Percentiles rank a stretch among this genome's conserved stretches.
Conservation (phyloP, 2,797 vertebrate species). For the Pangasius krempfi region DNA sequence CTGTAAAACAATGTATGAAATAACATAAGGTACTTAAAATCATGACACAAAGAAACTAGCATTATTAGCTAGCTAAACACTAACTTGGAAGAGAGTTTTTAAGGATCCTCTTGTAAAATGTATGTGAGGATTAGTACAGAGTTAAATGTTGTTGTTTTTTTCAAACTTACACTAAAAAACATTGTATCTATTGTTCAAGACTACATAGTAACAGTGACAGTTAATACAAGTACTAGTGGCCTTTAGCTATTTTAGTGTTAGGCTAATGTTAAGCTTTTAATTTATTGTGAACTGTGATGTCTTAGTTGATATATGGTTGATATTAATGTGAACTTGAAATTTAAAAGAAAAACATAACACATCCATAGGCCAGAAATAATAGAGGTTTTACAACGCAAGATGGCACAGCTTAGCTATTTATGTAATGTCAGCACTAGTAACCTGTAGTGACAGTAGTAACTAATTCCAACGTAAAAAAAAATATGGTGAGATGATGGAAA, state of each 20-base stretch:
- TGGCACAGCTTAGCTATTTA: not conserved
- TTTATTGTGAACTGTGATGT: not conserved
- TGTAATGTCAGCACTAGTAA: not conserved
- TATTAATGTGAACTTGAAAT: not conserved
- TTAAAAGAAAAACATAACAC: too few species aligned
- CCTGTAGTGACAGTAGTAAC: too few species aligned
- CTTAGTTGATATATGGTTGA: not conserved
- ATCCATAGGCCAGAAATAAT: not conserved
- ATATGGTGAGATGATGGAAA: not conserved
- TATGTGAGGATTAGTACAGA: not conserved
- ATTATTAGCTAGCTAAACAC: conserved; percentile 2
- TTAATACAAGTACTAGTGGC: not conserved
- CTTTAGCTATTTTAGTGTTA: not conserved
- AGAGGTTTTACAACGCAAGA: not conserved
- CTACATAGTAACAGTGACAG: not conserved
- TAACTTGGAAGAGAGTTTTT: not conserved
- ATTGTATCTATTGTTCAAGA: not conserved
- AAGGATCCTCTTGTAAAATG: not conserved
- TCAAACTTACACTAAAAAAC: not conserved
- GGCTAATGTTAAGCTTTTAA: not conserved
- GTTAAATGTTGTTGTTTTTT: not conserved
- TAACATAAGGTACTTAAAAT: not conserved
- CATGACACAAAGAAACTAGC: not conserved
- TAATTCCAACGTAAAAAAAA: not conserved
- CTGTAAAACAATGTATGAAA: too few species aligned